Evolutionary conservation across 2,888 invertebrate species (phyloP), one percentile per base, ranked within the genome.

Genomic region (Euclidia mi): DNA sequence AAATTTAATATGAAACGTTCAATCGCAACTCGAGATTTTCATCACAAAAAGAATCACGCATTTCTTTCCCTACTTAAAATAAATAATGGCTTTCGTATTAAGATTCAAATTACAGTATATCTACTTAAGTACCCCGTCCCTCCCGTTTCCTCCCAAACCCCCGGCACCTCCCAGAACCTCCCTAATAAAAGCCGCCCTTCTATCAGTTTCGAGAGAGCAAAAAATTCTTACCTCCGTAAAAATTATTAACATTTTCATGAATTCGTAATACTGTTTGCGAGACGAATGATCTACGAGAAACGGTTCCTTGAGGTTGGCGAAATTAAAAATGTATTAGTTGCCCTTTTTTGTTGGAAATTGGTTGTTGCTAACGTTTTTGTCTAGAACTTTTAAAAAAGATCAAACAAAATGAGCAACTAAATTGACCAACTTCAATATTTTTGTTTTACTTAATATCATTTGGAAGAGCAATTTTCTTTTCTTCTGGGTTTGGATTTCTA

Each of bases 101-200:
- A 88, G 87, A 91, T 91, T 90, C 87, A 90, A 91, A 91, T 92
- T 88, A 87, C 85, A 79, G 84, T 85, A 82, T 87, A 90, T 90
- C 90, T 87, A 76, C 84, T 88, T 87, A 89, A 85, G 85, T 71
- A 74, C 66, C 71, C 81, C 76, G 63, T 77, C 83, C 81, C 65
- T n/a, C n/a, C n/a, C n/a, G n/a, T n/a, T n/a, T n/a, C 72, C 74
- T 32, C 35, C 57, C 66, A 53, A 78, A 74, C 84, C 79, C 32
- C 25, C 20, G 18, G 10, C 18, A 14, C 14, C 15, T 25, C 60
- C 65, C 58, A 56, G 45, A 57, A 66, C 62, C 76, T 37, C 78
- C 85, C 82, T 85, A 81, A 86, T 87, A 91, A 88, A 87, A 88
- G 79, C 76, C 81, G 79, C 76, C 79, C 81, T 80, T 82, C 86